A percentile compares a stretch with the other conserved stretches of the same genome.
These are phyloP conservation scores for Microcebus jonahi DNA, from an alignment of 2,113 vertebrate species.

Conservation along the genomic window DNA sequence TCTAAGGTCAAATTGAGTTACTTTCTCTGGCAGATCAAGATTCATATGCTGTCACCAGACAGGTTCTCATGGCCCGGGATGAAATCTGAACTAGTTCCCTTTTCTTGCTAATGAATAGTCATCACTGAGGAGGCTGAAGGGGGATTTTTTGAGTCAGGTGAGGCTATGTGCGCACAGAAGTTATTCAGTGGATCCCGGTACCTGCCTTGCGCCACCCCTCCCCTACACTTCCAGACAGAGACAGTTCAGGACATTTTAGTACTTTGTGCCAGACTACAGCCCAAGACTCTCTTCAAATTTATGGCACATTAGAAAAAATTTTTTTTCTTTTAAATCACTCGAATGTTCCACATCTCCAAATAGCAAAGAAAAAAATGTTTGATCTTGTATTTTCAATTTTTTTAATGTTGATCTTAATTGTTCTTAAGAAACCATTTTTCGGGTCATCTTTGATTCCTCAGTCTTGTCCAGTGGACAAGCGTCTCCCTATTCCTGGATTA, in stretches of 20 bases:
- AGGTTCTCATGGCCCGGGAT: neutral
- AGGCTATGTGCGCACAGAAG: neutral
- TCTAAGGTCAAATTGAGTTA: neutral
- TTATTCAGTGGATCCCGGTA: accelerated
- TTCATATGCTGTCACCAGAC: neutral
- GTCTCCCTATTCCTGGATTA: neutral
- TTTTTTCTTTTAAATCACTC: neutral
- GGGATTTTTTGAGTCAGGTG: neutral
- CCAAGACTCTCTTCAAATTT: neutral
- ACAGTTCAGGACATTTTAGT: neutral
- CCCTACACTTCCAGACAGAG: neutral
- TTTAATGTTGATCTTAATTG: neutral
- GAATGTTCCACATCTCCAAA: neutral
- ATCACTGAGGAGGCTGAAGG: neutral
- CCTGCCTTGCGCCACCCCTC: neutral
- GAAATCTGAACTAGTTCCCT: neutral
- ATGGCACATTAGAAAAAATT: neutral
- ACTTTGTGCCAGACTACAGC: neutral
- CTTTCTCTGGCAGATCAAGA: neutral
- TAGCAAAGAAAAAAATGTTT: neutral
- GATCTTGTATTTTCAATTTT: neutral
- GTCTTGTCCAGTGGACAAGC: neutral
- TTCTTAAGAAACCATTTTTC: neutral
- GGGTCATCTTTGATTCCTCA: neutral
- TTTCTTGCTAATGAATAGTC: neutral